Evolutionary conservation across 2,113 vertebrate species (phyloP), one percentile per base, ranked within the genome.

Genomic region (Corydoras sp.): DNA sequence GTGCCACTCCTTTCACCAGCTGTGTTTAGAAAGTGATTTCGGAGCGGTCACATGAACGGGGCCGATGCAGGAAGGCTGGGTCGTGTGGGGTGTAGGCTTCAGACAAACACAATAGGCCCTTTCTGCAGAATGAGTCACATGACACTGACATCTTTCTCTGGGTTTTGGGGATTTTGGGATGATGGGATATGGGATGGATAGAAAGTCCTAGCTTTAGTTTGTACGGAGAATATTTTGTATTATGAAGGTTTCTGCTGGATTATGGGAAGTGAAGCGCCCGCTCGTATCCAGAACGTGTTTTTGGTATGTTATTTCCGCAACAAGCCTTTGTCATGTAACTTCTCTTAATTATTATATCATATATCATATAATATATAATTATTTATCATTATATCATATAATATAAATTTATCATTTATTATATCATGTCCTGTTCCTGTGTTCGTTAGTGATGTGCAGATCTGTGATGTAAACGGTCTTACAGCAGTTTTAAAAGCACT

Each of bases 71-170:
- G 51, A 32, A 74, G 71, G 56, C 18, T 48, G 55, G 69, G 71
- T 55, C 53, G 62, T 50, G 43, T 51, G 11, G 56, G 49, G 35
- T 18, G 62, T 58, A 15, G 29, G 14, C 58, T 14, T 54, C 13
- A 56, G 64, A 24, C 18, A 13, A 13, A 63, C 43, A 74, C 72
- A 78, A 78, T 74, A 18, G 31, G 11, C 30, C 50, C 76, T 74
- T 78, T 78, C 62, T 78, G 15, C 14, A 8, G 53, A 30, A 62
- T 5, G 53, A 18, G 48, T 78, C 76, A 78, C 71, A 74, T 74
- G 72, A 49, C 72, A 18, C 50, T 61, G 55, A 11, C 55, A 13
- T 30, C n/a, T 51, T 56, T 24, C 18, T 58, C 69, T 68, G 53
- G 55, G 55, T 24, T 53, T 59, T 10, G 31, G 30, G 53, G 32